Evolutionary conservation across 2,888 invertebrate species (phyloP).

Genomic region (Lepas anatifera): DNA sequence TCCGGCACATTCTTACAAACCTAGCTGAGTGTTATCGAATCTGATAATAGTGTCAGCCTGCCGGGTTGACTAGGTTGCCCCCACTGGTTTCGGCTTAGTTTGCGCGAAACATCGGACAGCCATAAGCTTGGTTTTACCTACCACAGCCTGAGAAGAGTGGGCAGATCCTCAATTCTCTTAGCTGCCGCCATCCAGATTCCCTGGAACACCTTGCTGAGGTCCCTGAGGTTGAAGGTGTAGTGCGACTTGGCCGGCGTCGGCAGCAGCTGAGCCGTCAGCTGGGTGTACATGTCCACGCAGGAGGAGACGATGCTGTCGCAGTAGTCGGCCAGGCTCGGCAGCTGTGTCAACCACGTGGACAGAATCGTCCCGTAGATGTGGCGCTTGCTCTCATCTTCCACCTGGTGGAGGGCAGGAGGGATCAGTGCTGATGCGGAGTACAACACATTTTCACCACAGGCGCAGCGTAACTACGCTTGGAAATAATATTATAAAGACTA

Average conservation of each 20-base stretch:
- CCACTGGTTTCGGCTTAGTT: no score
- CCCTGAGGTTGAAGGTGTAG: slow-evolving; percentile 77
- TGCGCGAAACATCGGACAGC: no score
- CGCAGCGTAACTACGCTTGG: no score
- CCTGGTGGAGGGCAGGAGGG: not conserved
- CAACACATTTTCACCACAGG: no score
- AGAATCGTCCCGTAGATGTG: slow-evolving; percentile 59
- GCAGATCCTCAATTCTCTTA: not conserved
- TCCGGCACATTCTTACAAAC: no score
- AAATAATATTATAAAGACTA: no score
- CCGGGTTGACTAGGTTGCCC: no score
- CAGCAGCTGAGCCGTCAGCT: slow-evolving; percentile 58
- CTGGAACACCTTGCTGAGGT: slow-evolving; percentile 65
- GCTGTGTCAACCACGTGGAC: slow-evolving; percentile 47
- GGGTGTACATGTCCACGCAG: slow-evolving; percentile 66
- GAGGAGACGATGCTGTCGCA: slow-evolving; percentile 62
- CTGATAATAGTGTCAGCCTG: no score
- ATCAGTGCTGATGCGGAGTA: not conserved
- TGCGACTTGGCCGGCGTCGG: slow-evolving; percentile 88
- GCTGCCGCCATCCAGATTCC: slow-evolving; percentile 10
- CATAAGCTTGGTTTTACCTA: no score
- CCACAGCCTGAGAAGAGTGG: not conserved
- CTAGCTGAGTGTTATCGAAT: no score
- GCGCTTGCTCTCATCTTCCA: slow-evolving; percentile 56
- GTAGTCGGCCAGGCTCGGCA: slow-evolving; percentile 27